A percentile compares a stretch with the other conserved stretches of the same genome.
phyloP scores from a whole-genome alignment of 2,113 vertebrate species.

The Carollia perspicillata region DNA sequence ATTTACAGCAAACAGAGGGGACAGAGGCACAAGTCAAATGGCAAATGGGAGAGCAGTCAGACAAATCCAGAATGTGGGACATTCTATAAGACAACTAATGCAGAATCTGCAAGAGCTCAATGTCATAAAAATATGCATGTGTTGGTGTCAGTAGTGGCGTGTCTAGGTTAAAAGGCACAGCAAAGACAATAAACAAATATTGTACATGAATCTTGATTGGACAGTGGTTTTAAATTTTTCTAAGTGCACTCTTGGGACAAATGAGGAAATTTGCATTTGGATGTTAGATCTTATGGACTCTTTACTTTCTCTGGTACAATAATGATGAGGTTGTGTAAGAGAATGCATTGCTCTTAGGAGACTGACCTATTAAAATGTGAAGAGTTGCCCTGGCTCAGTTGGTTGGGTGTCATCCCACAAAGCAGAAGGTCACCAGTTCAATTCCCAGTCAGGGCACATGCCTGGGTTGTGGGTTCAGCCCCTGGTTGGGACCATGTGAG shows the following conservation, averaged over 20 bases:
- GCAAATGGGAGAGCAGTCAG: not conserved
- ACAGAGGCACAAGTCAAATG: not conserved
- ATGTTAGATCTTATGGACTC: not conserved
- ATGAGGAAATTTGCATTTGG: not conserved
- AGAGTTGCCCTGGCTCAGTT: not conserved
- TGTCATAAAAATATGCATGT: not conserved
- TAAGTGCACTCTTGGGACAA: not conserved
- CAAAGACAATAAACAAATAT: not conserved
- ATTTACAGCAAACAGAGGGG: not conserved
- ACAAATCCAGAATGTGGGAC: not conserved
- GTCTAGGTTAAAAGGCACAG: not conserved
- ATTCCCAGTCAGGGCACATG: no score
- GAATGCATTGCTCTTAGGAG: not conserved
- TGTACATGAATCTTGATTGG: not conserved
- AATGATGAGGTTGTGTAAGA: not conserved
- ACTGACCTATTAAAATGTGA: not conserved
- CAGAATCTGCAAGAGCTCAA: not conserved
- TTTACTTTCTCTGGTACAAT: not conserved
- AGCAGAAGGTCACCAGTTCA: no score
- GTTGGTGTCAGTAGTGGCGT: fast-evolving
- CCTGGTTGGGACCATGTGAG: no score
- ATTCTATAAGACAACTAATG: not conserved
- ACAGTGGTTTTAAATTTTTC: not conserved
- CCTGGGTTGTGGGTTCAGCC: no score
- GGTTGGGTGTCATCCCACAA: no score